Conservation (phyloP, 92 coral and sea anemone species). For the Zoanthus solanderi region DNA sequence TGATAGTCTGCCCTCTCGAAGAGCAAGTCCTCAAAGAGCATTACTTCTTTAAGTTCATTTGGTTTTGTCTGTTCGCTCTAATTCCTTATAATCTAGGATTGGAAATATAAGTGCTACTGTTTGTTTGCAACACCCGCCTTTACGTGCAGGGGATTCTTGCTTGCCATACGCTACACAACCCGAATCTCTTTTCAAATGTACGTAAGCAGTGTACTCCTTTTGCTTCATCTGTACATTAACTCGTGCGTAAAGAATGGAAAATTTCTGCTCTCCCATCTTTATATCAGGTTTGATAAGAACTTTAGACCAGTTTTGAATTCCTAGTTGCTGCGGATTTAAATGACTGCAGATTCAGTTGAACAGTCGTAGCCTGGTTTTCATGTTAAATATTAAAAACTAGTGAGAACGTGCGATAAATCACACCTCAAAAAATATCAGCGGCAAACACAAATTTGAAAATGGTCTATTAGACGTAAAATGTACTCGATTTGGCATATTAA, state of each 20-base stretch:
- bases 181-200: conserved; percentile 2
- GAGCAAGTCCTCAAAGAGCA: conserved; percentile 31
- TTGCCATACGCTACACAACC: conserved; percentile 34
- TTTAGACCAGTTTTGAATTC: too few species aligned
- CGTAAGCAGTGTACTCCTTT: background rate
- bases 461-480: too few species aligned
- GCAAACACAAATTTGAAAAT: too few species aligned
- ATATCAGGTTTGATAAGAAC: background rate
- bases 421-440: too few species aligned
- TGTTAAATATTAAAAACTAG: too few species aligned
- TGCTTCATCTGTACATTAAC: conserved; percentile 20
- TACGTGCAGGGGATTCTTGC: conserved; percentile 10
- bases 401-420: too few species aligned
- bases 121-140: conserved; percentile 44
- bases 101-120: conserved; percentile 44
- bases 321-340: too few species aligned
- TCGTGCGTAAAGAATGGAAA: background rate
- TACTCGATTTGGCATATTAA: too few species aligned
- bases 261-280: conserved; percentile 19
- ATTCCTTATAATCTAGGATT: conserved; percentile 44
- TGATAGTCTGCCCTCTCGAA: conserved; percentile 44
- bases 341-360: too few species aligned
- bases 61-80: conserved; percentile 18
- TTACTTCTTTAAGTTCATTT: conserved; percentile 15
- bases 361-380: too few species aligned